Base-by-base conservation (phyloP, 2,888 invertebrate species). In the Branchellion lobata region DNA sequence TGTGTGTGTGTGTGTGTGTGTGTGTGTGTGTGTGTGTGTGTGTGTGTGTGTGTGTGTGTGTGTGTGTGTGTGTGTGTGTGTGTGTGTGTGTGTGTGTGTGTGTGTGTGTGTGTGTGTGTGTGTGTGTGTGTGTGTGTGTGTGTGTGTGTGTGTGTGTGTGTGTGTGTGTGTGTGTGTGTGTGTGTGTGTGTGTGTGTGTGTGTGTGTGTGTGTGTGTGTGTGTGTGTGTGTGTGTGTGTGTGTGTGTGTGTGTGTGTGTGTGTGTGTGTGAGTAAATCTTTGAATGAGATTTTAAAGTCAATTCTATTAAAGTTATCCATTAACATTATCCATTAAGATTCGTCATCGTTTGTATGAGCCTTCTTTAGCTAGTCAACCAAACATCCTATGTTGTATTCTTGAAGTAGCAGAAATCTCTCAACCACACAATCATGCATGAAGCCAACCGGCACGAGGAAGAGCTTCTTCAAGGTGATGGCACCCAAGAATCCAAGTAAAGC, bases 121-220 rank as follows among this genome's bases (percentile, higher is more conserved):
- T 75, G 33, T 53, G 27, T 75, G 33, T 75, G 33, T 51, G 33
- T 27, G 33, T 75, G 33, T 75, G 51, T 75, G 51, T 75, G 33
- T 75, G 33, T 51, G 33, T 51, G 33, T 51, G 27, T 51, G 27
- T 51, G 33, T 75, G 33, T 53, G 33, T 40, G 33, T 51, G 33
- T 75, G 33, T 75, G 33, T 75, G 33, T 40, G 33, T 40, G 33
- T 75, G 51, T 75, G 40, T 78, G 61, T 65, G 51, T 72, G 78
- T 78, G 72, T 78, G 78, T 73, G 74, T 65, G 72, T 57, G 36
- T 78, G 51, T 65, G 72, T 78, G 57, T 61, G 65, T 61, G 74
- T 51, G 36, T 80, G 74, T 78, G 57, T 80, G 72, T 80, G 77
- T 78, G 71, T 80, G 77, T 80, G 71, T 78, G 57, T 80, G 71